Base-by-base conservation (phyloP, 2,113 vertebrate species). In the Myiozetetes cayanensis region DNA sequence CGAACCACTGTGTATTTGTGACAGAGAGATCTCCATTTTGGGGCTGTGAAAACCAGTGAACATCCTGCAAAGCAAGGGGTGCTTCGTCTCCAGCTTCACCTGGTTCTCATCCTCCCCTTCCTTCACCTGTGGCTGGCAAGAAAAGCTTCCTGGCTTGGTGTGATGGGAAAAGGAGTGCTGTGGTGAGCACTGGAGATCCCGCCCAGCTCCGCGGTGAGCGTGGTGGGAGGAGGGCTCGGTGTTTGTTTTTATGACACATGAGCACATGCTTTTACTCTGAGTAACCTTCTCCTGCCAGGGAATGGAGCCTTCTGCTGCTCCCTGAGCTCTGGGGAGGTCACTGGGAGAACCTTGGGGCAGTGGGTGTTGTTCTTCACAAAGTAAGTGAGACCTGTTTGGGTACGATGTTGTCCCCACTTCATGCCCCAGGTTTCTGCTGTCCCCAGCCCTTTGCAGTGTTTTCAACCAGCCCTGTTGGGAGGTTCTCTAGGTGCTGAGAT, bases 321-420 rank as follows among this genome's bases (percentile, higher is more conserved):
- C 35, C 61, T n/a, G 68, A 3, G 37, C 78, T 62, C 33, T 7
- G 3, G 55, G 31, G n/a, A 66, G 14, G n/a, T 30, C 43, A 31
- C 9, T 15, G 76, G 14, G n/a, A 85, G 53, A 83, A 18, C 41
- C 0, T 0, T 30, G 50, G 53, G 35, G 30, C 17, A 0, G 0
- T 0, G 12, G 13, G 23, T 0, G 0, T 4, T 71, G 67, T 47
- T 88, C 13, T 78, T 22, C 39, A 33, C 52, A 56, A 81, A 68
- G 67, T 13, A 73, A 46, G 44, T 0, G 2, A 63, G 84, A 70
- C 53, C 46, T 70, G 53, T 85, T 76, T 50, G 79, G 58, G 63
- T 68, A 35, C 0, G 0, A 4, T 12, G 21, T 12, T 74, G 56
- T 82, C 56, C 56, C 24, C 33, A 1, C 12, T 35, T 79, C 28